Conservation (phyloP, 2,797 vertebrate genomes). For the Propithecus perrieri region DNA sequence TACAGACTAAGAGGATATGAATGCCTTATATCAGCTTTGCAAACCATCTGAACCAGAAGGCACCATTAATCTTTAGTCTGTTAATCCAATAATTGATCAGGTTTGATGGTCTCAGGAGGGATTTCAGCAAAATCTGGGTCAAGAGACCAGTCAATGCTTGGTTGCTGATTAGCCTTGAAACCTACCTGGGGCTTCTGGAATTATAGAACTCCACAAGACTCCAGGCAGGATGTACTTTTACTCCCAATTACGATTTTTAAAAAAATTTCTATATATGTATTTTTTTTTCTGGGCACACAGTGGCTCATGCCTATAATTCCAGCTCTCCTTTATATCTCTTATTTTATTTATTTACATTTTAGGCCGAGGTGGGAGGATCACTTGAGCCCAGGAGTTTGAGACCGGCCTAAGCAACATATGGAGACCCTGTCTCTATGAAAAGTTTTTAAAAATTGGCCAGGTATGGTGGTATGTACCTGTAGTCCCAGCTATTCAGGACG, state of each 20-base stretch:
- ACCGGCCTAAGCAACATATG: not conserved
- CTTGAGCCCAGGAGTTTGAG: not conserved
- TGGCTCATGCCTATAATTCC: not conserved
- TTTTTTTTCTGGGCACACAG: not conserved
- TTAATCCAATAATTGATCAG: conserved; percentile 64
- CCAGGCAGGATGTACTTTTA: not conserved
- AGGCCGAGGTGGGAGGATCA: not conserved
- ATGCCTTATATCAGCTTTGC: conserved; percentile 39
- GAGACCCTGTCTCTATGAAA: not conserved
- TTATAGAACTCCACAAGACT: conserved; percentile 20
- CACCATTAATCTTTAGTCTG: conserved; percentile 50
- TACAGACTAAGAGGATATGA: not conserved
- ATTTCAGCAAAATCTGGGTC: conserved; percentile 69
- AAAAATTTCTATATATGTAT: not conserved
- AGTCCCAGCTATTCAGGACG: not conserved
- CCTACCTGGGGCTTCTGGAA: not conserved
- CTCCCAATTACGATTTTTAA: not conserved
- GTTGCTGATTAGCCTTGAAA: conserved; percentile 54
- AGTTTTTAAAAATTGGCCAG: not conserved
- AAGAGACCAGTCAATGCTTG: not conserved
- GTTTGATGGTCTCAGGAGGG: conserved; percentile 41
- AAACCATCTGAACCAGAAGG: conserved; percentile 2
- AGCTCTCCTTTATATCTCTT: not conserved
- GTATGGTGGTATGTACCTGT: not conserved
- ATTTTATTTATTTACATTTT: no score